Evolutionary conservation across 2,797 vertebrate species (phyloP).

Genomic region (Erethizon dorsatum): DNA sequence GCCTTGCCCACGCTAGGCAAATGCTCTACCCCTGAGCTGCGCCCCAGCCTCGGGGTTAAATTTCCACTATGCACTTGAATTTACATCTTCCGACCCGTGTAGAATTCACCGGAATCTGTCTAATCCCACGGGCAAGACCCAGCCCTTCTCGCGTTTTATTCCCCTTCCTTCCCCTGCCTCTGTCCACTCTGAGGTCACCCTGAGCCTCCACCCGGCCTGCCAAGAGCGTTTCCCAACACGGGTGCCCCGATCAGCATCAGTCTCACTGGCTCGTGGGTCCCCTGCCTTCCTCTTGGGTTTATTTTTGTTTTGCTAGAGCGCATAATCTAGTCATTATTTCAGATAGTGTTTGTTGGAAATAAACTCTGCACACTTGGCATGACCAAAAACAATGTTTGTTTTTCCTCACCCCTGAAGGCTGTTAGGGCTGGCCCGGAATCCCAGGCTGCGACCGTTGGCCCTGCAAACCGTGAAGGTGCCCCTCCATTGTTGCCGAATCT

Average conservation of each 20-base stretch:
- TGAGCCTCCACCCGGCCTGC: not conserved
- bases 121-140: accelerated
- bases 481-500: not conserved
- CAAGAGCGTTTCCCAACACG: not conserved
- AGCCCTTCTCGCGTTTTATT: too few relatives aligned
- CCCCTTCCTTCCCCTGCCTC: too few relatives aligned
- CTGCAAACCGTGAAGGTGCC: not conserved
- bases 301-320: not conserved
- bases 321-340: slow-evolving; percentile 42
- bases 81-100: not conserved
- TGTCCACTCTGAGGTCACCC: not conserved
- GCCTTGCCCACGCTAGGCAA: not conserved
- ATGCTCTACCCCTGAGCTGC: not conserved
- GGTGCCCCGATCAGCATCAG: not conserved
- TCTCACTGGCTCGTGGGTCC: not conserved
- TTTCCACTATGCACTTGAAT: not conserved
- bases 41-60: not conserved
- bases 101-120: not conserved
- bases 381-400: not conserved
- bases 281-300: not conserved
- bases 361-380: slow-evolving; percentile 12
- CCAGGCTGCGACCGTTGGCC: not conserved
- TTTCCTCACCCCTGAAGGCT: not conserved
- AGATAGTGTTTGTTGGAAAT: slow-evolving; percentile 56
- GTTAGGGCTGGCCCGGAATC: not conserved